Evolutionary conservation across 92 coral and sea anemone species (phyloP).

Genomic region (Parazoanthus swiftii): DNA sequence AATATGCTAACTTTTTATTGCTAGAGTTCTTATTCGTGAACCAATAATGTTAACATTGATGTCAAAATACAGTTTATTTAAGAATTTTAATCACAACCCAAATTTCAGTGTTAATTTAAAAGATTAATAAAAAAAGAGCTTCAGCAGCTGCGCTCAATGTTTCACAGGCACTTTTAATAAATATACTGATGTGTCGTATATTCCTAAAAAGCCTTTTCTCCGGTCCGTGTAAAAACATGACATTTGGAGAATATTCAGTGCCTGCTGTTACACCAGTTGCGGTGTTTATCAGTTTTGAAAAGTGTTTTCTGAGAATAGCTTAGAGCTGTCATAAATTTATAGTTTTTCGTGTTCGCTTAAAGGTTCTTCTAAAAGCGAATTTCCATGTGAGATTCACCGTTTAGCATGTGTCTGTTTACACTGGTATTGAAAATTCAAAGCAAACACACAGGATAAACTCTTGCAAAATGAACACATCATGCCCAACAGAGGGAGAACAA

Average conservation of each 20-base stretch:
- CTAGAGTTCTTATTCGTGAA: not conserved
- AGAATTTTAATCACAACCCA: not conserved
- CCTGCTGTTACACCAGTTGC: not conserved
- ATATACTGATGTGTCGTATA: too few species aligned
- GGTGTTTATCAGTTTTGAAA: not conserved
- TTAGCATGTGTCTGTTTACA: not conserved
- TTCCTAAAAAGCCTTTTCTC: not conserved
- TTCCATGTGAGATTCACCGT: not conserved
- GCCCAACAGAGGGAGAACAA: not conserved
- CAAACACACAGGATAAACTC: not conserved
- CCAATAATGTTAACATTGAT: not conserved
- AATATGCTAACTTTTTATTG: not conserved
- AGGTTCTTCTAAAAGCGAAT: not conserved
- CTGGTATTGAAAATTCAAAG: not conserved
- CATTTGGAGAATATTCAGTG: not conserved
- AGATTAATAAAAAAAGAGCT: not conserved
- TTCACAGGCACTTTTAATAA: too few species aligned
- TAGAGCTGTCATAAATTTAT: not conserved
- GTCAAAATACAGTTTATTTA: not conserved
- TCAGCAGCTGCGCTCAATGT: not conserved
- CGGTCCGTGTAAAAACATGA: not conserved
- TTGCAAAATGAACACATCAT: not conserved
- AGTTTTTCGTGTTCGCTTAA: not conserved
- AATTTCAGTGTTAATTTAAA: not conserved
- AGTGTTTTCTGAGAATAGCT: not conserved